These are phyloP conservation scores for Ptilodon capucinus DNA, from an alignment of 2,888 invertebrate genomes.

Conservation along the genomic window DNA sequence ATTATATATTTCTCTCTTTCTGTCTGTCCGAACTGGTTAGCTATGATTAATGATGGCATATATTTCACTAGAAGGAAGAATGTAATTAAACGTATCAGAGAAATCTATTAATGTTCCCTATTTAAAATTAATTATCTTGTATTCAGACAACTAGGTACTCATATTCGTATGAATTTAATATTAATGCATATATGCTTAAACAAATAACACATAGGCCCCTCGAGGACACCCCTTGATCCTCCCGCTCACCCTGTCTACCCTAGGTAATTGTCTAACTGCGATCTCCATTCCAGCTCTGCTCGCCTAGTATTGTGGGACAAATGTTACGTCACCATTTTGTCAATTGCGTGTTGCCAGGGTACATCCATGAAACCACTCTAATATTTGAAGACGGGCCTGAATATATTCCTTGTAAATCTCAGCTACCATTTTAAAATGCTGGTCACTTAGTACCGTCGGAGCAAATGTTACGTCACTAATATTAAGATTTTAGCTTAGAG, in stretches of 20 bases:
- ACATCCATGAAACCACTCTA: no score
- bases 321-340: slow-evolving; percentile 60
- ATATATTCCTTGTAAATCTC: no score
- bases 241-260: no score
- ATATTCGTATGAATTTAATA: neutral
- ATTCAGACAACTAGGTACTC: neutral
- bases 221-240: no score
- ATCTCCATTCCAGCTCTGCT: slow-evolving; percentile 37
- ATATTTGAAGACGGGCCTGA: no score
- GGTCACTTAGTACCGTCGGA: no score
- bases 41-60: slow-evolving; percentile 64
- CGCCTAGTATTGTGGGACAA: slow-evolving; percentile 53
- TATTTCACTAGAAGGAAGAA: slow-evolving; percentile 52
- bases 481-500: no score
- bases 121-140: no score
- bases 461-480: no score
- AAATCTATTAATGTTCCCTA: neutral
- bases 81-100: slow-evolving; percentile 48
- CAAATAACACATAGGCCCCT: no score
- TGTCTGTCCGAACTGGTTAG: slow-evolving; percentile 60
- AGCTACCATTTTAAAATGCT: no score
- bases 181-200: no score
- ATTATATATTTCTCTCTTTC: slow-evolving; percentile 24
- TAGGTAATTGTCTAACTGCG: neutral
- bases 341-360: slow-evolving; percentile 7